A percentile compares a stretch with the other conserved stretches of the same genome.
phyloP scores from a whole-genome alignment of 2,888 invertebrate species.

The Alsophila aescularia region DNA sequence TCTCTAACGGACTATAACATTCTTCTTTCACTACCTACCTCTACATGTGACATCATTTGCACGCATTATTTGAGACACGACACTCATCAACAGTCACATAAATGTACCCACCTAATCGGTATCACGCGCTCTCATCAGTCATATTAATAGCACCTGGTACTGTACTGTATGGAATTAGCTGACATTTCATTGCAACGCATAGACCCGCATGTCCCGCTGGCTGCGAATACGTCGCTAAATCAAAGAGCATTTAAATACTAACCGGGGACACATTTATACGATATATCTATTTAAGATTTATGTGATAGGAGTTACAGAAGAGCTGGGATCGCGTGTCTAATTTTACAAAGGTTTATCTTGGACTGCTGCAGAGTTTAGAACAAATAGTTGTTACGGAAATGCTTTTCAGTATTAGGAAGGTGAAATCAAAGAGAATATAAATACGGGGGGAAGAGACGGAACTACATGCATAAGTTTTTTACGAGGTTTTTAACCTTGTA shows the following conservation, averaged over 20 bases:
- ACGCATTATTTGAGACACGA: conserved; percentile 9
- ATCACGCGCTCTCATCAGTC: conserved; percentile 47
- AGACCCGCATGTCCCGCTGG: conserved; percentile 31
- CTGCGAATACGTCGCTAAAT: conserved; percentile 35
- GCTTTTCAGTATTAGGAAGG: no score
- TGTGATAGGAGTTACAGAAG: conserved; percentile 17
- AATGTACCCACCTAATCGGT: conserved; percentile 8
- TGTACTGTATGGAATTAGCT: conserved; percentile 49
- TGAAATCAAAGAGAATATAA: no score
- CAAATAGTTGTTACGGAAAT: not conserved
- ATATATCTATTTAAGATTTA: conserved; percentile 33
- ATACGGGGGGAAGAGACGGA: no score
- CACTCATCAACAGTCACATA: conserved; percentile 25
- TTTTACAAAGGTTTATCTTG: conserved; percentile 3
- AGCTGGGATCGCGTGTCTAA: conserved; percentile 18
- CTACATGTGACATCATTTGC: not conserved
- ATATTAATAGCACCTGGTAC: conserved; percentile 49
- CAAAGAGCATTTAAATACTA: conserved; percentile 41
- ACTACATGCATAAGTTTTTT: no score
- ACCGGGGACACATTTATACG: conserved; percentile 32
- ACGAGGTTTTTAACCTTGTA: no score
- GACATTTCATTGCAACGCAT: conserved; percentile 46
- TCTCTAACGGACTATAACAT: no score
- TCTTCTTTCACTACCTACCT: no score
- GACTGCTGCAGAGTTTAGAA: not conserved